Conservation (phyloP, 2,113 vertebrate genomes). For the Suricata suricatta region DNA sequence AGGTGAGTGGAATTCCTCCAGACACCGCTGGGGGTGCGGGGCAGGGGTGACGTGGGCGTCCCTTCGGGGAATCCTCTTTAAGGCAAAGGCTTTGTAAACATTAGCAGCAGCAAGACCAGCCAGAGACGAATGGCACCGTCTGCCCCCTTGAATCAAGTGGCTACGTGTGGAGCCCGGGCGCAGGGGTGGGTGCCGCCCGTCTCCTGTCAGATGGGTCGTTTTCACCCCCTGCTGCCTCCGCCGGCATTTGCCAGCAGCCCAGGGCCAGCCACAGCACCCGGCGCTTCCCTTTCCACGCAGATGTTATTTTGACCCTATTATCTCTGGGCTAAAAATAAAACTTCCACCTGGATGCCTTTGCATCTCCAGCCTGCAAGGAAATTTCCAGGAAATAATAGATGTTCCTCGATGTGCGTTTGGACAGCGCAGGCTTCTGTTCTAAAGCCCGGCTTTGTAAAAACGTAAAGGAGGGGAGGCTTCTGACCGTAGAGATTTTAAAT, state of each 20-base stretch:
- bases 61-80: not conserved
- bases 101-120: not conserved
- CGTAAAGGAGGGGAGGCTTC: not conserved
- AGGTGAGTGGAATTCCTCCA: slow-evolving; percentile 58
- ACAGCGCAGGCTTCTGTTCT: not conserved
- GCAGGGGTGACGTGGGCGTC: not conserved
- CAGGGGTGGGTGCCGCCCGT: not conserved
- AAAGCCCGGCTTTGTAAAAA: not conserved
- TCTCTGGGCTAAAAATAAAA: slow-evolving; percentile 45
- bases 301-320: not conserved
- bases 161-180: not conserved
- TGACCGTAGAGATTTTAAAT: not conserved
- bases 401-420: not conserved
- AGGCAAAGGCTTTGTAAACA: slow-evolving; percentile 44
- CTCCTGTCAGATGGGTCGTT: not conserved
- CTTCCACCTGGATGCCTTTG: slow-evolving; percentile 4
- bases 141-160: not conserved
- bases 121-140: not conserved
- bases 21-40: not conserved
- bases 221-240: not conserved
- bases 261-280: not conserved
- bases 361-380: not conserved
- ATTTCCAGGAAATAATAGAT: slow-evolving; percentile 31
- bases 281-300: not conserved
- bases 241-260: not conserved